A percentile compares a stretch with the other conserved stretches of the same genome.
Conservation (phyloP, 2,888 invertebrate genomes). For the Amphipoea oculea region DNA sequence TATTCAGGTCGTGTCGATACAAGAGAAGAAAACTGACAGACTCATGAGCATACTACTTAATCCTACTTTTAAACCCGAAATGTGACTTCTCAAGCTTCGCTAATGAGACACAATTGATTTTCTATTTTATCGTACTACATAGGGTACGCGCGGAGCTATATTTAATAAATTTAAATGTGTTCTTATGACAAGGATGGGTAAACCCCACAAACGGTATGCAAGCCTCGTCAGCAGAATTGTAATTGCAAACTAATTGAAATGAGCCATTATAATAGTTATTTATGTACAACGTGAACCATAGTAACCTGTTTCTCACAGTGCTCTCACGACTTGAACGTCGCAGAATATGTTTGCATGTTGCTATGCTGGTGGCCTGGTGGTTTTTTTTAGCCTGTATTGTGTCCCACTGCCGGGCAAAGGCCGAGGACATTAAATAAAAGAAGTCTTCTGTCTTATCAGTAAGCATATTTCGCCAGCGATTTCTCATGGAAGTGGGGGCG, state of each 20-base stretch:
- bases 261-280: constrained; percentile 45
- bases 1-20: neutral
- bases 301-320: constrained; percentile 59
- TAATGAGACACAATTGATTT: too few relatives aligned
- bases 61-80: neutral
- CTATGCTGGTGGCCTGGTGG: constrained; percentile 27
- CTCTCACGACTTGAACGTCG: constrained; percentile 37
- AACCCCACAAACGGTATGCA: constrained; percentile 22
- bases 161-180: too few relatives aligned
- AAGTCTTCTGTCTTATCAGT: neutral
- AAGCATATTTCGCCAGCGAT: neutral
- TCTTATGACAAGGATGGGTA: constrained; percentile 9
- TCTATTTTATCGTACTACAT: too few relatives aligned
- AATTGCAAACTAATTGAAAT: constrained; percentile 55
- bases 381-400: neutral
- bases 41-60: neutral
- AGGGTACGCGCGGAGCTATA: too few relatives aligned
- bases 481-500: neutral
- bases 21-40: neutral
- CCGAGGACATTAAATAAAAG: neutral
- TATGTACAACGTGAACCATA: constrained; percentile 44
- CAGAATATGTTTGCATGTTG: constrained; percentile 40
- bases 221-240: constrained; percentile 21
- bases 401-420: too few relatives aligned
- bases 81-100: too few relatives aligned